These are phyloP conservation scores for Hyperopisus bebe DNA, from an alignment of 2,113 vertebrate genomes.

Conservation along the genomic window DNA sequence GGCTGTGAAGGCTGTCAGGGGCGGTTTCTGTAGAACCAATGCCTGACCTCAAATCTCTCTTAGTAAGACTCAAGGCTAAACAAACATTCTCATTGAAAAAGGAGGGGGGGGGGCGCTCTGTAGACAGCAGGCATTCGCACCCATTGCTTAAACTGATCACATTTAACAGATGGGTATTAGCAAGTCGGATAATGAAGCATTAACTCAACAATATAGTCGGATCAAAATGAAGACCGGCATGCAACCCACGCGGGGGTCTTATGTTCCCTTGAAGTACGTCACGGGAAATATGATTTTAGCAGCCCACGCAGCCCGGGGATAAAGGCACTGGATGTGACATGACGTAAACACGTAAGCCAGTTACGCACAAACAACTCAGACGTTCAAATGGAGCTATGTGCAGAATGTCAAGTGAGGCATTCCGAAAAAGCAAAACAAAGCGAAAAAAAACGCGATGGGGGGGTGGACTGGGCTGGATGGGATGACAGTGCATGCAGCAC, in stretches of 20 bases:
- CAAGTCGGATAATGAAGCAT: neutral
- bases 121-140: neutral
- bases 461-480: neutral
- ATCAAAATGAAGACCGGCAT: neutral
- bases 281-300: neutral
- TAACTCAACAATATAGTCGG: neutral
- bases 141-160: neutral
- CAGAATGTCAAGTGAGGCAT: neutral
- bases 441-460: neutral
- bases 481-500: slow-evolving; percentile 37
- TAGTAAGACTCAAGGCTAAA: neutral
- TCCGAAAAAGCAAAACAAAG: neutral
- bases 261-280: neutral
- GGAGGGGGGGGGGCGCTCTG: neutral
- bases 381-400: neutral
- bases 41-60: neutral
- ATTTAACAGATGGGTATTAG: neutral
- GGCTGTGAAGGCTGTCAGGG: neutral
- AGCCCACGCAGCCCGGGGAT: neutral
- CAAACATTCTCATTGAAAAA: neutral
- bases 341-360: neutral
- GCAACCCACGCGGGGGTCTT: neutral
- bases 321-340: neutral
- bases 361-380: neutral
- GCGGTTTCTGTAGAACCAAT: neutral